phyloP scores from a whole-genome alignment of 2,797 vertebrate genomes.

The Oryzias dopingdopingensis region DNA sequence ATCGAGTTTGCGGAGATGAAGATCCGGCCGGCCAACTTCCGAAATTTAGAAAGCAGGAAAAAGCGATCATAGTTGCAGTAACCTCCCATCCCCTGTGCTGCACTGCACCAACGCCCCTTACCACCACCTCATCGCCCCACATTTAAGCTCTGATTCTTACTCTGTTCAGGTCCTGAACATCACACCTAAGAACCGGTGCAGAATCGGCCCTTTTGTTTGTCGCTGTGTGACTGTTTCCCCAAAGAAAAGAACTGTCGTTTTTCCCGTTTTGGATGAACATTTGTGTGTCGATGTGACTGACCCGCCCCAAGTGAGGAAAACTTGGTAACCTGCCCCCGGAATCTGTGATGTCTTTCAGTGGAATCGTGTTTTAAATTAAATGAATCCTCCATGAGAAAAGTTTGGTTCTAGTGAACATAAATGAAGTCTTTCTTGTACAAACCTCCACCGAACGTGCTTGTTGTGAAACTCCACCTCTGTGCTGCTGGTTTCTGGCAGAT shows the following conservation, averaged over 20 bases:
- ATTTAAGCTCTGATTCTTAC: background rate
- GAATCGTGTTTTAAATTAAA: conserved; percentile 6
- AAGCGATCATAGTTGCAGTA: conserved; percentile 81
- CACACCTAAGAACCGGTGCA: conserved; percentile 27
- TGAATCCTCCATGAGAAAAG: background rate
- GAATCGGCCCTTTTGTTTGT: background rate
- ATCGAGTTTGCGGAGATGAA: conserved; percentile 97
- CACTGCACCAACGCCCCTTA: background rate
- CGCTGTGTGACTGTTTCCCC: conserved; percentile 17
- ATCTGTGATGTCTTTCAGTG: conserved; percentile 19
- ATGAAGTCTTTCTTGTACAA: conserved; percentile 30
- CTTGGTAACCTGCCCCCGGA: conserved; percentile 23
- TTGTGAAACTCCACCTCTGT: conserved; percentile 43
- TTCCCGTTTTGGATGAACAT: conserved; percentile 10
- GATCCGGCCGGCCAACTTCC: conserved; percentile 87
- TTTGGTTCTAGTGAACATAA: conserved; percentile 1
- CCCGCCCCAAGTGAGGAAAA: conserved; percentile 15
- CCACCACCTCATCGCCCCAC: background rate
- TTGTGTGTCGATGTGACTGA: conserved; percentile 32
- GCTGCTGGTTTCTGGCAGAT: conserved; percentile 43
- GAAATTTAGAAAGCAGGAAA: conserved; percentile 87
- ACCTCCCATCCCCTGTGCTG: background rate
- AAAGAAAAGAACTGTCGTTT: conserved; percentile 9
- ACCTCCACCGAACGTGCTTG: conserved; percentile 11
- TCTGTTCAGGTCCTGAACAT: conserved; percentile 4